Evolutionary conservation across 2,113 vertebrate species (phyloP).

Genomic region (Myotis lucifugus): DNA sequence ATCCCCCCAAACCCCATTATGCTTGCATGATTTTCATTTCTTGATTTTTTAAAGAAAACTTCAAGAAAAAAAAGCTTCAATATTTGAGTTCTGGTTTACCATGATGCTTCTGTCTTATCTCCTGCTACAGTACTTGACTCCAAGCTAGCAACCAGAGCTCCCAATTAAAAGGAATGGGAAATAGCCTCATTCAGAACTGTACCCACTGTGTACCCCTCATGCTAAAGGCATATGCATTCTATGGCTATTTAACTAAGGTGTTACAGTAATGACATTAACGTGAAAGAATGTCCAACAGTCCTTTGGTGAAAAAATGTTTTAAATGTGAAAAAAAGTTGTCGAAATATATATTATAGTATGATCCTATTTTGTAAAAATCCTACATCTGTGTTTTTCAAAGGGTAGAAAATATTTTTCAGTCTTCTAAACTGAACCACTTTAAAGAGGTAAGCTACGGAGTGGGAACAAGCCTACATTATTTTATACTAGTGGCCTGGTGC

Average conservation of each 20-base stretch:
- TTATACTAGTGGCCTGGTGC: background rate
- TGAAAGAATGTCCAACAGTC: background rate
- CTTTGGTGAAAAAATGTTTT: background rate
- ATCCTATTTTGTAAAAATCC: background rate
- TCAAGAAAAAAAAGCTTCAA: background rate
- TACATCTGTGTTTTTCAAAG: background rate
- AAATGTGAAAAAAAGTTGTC: background rate
- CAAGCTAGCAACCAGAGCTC: background rate
- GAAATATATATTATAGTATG: background rate
- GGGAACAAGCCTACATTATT: background rate
- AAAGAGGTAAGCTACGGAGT: background rate
- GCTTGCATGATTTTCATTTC: background rate
- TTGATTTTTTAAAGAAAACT: constrained; percentile 45
- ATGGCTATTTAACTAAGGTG: background rate
- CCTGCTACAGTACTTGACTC: background rate
- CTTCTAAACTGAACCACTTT: background rate
- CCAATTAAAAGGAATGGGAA: background rate
- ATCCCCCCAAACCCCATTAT: background rate
- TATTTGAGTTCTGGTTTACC: background rate
- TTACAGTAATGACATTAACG: background rate
- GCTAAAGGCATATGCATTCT: background rate
- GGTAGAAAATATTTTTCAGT: background rate
- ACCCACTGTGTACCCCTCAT: background rate
- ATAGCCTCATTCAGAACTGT: background rate
- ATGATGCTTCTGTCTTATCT: background rate